phyloP scores from a whole-genome alignment of 2,113 vertebrate genomes.

The Formicarius rufipectus region DNA sequence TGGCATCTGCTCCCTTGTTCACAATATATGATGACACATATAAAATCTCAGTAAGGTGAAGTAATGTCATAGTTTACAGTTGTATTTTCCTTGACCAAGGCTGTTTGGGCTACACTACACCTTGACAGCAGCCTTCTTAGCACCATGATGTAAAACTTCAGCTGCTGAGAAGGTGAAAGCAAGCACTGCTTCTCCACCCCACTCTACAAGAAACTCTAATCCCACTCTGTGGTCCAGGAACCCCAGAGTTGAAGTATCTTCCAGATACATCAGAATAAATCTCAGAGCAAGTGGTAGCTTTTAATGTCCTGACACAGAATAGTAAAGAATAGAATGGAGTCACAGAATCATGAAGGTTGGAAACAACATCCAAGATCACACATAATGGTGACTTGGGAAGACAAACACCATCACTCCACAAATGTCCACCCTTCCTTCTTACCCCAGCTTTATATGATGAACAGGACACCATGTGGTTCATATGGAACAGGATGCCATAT shows the following conservation, averaged over 20 bases:
- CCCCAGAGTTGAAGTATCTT: not conserved
- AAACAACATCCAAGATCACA: not conserved
- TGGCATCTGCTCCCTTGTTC: not conserved
- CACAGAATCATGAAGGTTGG: not conserved
- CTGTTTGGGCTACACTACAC: not conserved
- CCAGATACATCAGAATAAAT: not conserved
- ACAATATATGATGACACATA: not conserved
- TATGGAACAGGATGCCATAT: not conserved
- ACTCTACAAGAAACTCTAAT: not conserved
- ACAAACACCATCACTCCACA: not conserved
- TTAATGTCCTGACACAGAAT: not conserved
- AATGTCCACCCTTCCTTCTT: not conserved
- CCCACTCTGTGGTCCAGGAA: not conserved
- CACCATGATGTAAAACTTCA: not conserved
- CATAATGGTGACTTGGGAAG: not conserved
- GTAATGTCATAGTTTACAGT: not conserved
- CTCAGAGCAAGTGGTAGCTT: not conserved
- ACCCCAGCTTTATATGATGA: not conserved
- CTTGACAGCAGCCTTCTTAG: not conserved
- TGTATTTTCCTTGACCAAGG: slow-evolving; percentile 28
- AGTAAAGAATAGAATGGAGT: not conserved
- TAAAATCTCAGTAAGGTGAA: slow-evolving; percentile 19
- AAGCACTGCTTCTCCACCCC: fast-evolving
- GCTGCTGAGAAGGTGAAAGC: not conserved
- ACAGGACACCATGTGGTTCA: not conserved